Evolutionary conservation across 2,113 vertebrate species (phyloP), one percentile per base, ranked within the genome.

Genomic region (Paedocypris sp.): DNA sequence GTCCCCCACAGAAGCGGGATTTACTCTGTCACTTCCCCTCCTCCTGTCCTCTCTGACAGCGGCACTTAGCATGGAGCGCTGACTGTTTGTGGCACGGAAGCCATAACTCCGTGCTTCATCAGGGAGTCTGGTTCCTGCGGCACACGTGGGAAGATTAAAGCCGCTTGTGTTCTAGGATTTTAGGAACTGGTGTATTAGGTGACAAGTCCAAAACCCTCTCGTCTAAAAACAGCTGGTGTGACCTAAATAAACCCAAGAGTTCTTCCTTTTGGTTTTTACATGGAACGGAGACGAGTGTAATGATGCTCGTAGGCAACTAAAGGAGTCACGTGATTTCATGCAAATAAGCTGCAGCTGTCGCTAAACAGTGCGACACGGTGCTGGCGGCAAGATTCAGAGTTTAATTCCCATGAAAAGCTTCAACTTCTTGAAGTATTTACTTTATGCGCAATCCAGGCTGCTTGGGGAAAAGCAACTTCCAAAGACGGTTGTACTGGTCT

Each of bases 1-100:
- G 11, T 23, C 47, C 46, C 33, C 53, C 36, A 26, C 53, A 64
- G 43, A 45, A 20, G 32, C 39, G 43, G 61, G 60, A 67, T 71
- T 71, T 48, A 47, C 31, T 6, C 60, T 62, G 50, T 67, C 54
- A 66, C 29, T 31, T 46, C 45, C 42, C 54, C 33, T 41, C 51
- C 62, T 57, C 52, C 39, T 62, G 26, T 49, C 33, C 38, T 67
- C 42, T 13, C 36, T 31, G 59, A 59, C 60, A 52, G 52, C 23
- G 49, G 52, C 48, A 67, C 62, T 59, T 59, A 53, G 52, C 32
- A 57, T 31, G 22, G 42, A 51, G 54, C 48, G 16, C 33, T 63
- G 48, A 33, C 19, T 38, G 26, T 50, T 57, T 63, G 26, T 64
- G 47, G 39, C 60, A 52, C 23, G 23, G 38, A 16, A 23, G 62